phyloP scores from a whole-genome alignment of 2,888 invertebrate genomes.

The Metopia argyrocephala region DNA sequence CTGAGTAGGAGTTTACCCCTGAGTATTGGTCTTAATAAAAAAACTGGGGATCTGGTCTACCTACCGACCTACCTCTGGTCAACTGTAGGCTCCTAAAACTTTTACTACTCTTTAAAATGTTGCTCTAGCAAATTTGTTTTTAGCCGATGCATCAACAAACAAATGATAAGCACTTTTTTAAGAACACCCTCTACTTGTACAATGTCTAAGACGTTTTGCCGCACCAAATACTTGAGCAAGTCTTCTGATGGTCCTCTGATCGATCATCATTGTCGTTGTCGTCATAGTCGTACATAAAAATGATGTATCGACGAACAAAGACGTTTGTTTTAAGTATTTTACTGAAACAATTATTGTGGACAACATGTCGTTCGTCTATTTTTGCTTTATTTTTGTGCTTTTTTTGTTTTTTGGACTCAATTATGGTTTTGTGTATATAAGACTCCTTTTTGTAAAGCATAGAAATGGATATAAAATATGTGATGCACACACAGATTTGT shows the following conservation, averaged over 20 bases:
- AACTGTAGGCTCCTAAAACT: no score
- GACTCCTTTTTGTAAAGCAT: slow-evolving; percentile 20
- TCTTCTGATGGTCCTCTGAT: slow-evolving; percentile 25
- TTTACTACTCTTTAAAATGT: no score
- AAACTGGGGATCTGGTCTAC: no score
- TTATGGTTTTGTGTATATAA: background rate
- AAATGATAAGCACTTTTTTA: no score
- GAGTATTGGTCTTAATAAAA: no score
- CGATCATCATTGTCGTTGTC: slow-evolving; percentile 7
- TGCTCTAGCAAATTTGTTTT: no score
- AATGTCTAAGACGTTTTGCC: no score
- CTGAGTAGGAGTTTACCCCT: no score
- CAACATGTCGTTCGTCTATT: background rate
- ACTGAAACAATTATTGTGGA: slow-evolving; percentile 46
- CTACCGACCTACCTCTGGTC: no score
- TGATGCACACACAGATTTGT: slow-evolving; percentile 21
- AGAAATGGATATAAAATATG: background rate
- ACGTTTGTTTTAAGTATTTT: slow-evolving; percentile 23
- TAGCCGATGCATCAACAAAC: no score
- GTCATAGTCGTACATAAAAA: slow-evolving; percentile 39
- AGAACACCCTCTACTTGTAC: no score
- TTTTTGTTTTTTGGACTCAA: slow-evolving; percentile 21
- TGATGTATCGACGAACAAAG: slow-evolving; percentile 51
- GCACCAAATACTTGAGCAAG: no score
- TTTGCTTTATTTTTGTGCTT: slow-evolving; percentile 20